phyloP scores from a whole-genome alignment of 2,113 vertebrate species.

The Perca flavescens region DNA sequence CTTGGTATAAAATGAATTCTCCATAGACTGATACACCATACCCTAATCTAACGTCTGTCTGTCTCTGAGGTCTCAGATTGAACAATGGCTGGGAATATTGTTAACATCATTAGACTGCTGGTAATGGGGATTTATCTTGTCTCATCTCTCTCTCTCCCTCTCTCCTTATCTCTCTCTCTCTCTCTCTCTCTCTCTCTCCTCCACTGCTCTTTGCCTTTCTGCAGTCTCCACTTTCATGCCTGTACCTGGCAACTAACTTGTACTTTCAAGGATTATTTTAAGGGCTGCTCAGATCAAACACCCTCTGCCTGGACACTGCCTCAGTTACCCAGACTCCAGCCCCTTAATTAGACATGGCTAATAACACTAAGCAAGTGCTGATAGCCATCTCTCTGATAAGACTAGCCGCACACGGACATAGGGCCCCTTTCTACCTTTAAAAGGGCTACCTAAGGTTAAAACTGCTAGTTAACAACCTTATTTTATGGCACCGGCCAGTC shows the following conservation, averaged over 20 bases:
- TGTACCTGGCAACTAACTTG: conserved; percentile 70
- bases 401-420: conserved; percentile 70
- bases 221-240: conserved; percentile 78
- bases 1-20: conserved; percentile 93
- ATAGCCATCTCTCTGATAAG: conserved; percentile 86
- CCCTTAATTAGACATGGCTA: conserved; percentile 92
- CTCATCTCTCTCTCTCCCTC: conserved; percentile 86
- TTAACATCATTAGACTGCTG: conserved; percentile 95
- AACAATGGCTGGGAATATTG: conserved; percentile 94
- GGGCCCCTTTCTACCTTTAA: conserved; percentile 65
- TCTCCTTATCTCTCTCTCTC: conserved; percentile 47
- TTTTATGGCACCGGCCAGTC: conserved; percentile 51
- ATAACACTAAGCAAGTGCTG: conserved; percentile 88
- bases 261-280: conserved; percentile 83
- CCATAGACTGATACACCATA: conserved; percentile 91
- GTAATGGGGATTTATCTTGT: conserved; percentile 94
- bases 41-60: conserved; percentile 92
- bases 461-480: conserved; percentile 60
- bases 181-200: conserved; percentile 36
- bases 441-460: conserved; percentile 74
- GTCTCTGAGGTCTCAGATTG: conserved; percentile 93
- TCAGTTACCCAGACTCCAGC: conserved; percentile 83
- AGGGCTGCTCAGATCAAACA: conserved; percentile 88
- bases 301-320: conserved; percentile 69
- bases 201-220: conserved; percentile 11